Conservation (phyloP, 2,113 vertebrate species). For the Rhabdomys dilectus region DNA sequence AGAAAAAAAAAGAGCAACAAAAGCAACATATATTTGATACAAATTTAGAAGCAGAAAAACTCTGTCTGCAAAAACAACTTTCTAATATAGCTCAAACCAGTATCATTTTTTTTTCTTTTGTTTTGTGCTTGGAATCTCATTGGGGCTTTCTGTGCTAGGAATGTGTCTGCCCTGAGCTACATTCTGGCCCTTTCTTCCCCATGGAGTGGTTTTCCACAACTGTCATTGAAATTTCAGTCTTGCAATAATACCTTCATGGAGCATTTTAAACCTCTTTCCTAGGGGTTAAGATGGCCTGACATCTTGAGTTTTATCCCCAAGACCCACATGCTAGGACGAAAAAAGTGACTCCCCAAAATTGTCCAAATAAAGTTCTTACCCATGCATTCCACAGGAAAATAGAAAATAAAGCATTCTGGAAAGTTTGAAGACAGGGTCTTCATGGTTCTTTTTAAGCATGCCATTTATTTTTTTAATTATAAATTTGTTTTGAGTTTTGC, state of each 20-base stretch:
- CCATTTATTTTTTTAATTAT: not conserved
- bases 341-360: not conserved
- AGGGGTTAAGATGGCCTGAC: not conserved
- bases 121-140: not conserved
- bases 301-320: not conserved
- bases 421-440: not conserved
- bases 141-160: not conserved
- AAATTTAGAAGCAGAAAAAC: not conserved
- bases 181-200: not conserved
- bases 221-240: not conserved
- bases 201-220: not conserved
- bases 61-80: not conserved
- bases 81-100: not conserved
- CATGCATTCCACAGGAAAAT: not conserved
- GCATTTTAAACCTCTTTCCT: not conserved
- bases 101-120: not conserved
- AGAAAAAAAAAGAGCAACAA: not conserved
- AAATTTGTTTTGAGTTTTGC: not conserved
- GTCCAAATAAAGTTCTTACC: not conserved
- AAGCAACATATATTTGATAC: not conserved
- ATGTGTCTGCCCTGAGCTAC: not conserved
- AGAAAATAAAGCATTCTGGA: not conserved
- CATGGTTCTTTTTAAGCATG: not conserved
- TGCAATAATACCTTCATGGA: not conserved
- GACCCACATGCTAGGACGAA: not conserved